Conservation (phyloP, 1,140 invertebrate genomes). For the Metaphire vulgaris region DNA sequence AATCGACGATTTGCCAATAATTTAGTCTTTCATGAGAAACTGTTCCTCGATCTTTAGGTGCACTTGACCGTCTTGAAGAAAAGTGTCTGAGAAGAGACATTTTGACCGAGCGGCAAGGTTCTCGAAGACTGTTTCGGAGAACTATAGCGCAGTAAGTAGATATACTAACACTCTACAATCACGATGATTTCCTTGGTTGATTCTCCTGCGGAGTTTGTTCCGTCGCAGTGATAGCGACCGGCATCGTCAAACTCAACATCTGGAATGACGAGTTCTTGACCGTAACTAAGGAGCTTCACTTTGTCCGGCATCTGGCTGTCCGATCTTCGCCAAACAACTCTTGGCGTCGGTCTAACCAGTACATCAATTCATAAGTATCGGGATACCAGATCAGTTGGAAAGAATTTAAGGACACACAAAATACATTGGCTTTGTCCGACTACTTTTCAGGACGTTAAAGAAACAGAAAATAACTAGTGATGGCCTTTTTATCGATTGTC, state of each 20-base stretch:
- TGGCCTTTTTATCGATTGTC: neutral
- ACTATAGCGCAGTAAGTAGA: no score
- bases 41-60: no score
- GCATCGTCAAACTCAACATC: slow-evolving; percentile 77
- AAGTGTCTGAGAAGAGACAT: no score
- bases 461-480: neutral
- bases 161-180: neutral
- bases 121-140: no score
- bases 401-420: neutral
- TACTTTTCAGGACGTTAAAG: neutral
- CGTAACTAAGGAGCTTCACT: slow-evolving; percentile 77
- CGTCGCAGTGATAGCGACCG: slow-evolving; percentile 81
- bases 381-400: neutral
- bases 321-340: slow-evolving; percentile 69
- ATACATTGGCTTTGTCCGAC: neutral
- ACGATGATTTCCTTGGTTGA: slow-evolving; percentile 47
- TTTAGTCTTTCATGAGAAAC: no score
- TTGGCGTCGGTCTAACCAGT: slow-evolving; percentile 52
- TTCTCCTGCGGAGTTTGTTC: slow-evolving; percentile 80
- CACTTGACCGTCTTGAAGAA: no score
- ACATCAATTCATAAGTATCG: neutral
- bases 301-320: slow-evolving; percentile 58
- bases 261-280: slow-evolving; percentile 82
- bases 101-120: no score
- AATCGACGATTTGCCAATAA: no score